phyloP scores from a whole-genome alignment of 2,888 invertebrate species.

The Orchesella flavescens region DNA sequence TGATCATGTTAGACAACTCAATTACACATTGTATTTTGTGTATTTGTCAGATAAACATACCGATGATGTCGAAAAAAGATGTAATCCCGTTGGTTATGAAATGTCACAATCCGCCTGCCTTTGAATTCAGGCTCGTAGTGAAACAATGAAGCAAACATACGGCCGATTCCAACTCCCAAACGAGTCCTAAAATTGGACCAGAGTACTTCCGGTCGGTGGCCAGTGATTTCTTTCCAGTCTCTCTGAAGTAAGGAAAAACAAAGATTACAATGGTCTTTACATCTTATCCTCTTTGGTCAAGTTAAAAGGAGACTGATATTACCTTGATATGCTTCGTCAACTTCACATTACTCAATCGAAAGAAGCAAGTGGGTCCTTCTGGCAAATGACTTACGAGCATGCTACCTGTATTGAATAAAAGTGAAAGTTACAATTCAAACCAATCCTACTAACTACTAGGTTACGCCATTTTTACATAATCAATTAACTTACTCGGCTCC shows the following conservation, averaged over 20 bases:
- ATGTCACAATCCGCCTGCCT: constrained; percentile 93
- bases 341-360: constrained; percentile 92
- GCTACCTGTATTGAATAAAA: constrained; percentile 87
- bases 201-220: constrained; percentile 94
- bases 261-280: too few species aligned
- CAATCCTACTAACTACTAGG: not conserved
- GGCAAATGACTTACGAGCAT: constrained; percentile 94
- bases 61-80: constrained; percentile 99
- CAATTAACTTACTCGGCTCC: constrained; percentile 80
- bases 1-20: too few species aligned
- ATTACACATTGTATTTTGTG: too few species aligned
- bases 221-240: constrained; percentile 86
- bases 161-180: constrained; percentile 89
- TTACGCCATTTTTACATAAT: too few species aligned
- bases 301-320: too few species aligned
- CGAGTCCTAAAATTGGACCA: constrained; percentile 97
- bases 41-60: too few species aligned
- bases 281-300: too few species aligned
- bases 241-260: constrained; percentile 73
- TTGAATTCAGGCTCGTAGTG: constrained; percentile 96
- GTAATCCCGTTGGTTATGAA: constrained; percentile 99
- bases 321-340: constrained; percentile 88
- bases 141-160: constrained; percentile 95
- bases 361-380: constrained; percentile 97
- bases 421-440: too few species aligned